Percentiles rank a stretch among this genome's conserved stretches.
Conservation (phyloP, 2,888 invertebrate species). For the Catocala sponsa region DNA sequence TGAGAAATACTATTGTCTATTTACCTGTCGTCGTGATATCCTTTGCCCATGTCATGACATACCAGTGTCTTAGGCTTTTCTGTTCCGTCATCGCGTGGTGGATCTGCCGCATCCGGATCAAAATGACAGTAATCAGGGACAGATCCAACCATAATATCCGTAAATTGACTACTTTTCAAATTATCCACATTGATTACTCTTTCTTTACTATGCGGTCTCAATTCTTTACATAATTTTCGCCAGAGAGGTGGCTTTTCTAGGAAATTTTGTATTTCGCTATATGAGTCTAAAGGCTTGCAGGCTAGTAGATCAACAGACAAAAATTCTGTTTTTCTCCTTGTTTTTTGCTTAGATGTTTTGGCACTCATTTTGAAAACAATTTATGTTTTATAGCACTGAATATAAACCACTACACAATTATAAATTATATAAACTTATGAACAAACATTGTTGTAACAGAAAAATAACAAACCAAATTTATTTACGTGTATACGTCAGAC, state of each 20-base stretch:
- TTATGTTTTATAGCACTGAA: conserved; percentile 31
- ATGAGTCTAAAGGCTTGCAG: conserved; percentile 83
- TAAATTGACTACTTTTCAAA: conserved; percentile 3
- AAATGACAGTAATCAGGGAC: conserved; percentile 71
- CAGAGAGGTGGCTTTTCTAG: conserved; percentile 85
- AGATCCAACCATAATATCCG: too few relatives aligned
- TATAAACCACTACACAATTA: conserved; percentile 18
- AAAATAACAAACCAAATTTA: conserved; percentile 47
- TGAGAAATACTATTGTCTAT: not conserved
- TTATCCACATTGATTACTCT: conserved; percentile 71
- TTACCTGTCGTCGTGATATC: conserved; percentile 96
- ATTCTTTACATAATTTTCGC: conserved; percentile 76
- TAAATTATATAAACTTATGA: conserved; percentile 7
- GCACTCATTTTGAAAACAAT: conserved; percentile 34
- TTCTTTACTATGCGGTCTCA: conserved; percentile 73
- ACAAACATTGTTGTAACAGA: conserved; percentile 19
- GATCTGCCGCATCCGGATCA: conserved; percentile 61
- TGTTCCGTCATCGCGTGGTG: conserved; percentile 66
- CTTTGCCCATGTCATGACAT: conserved; percentile 98
- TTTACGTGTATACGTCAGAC: conserved; percentile 50
- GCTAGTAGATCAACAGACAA: conserved; percentile 54
- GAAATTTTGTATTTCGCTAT: conserved; percentile 80
- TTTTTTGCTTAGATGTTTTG: conserved; percentile 23
- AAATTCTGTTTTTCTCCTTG: conserved; percentile 12
- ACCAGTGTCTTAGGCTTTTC: conserved; percentile 92